Conservation (phyloP, 2,888 invertebrate species). For the Abrostola triplasia region DNA sequence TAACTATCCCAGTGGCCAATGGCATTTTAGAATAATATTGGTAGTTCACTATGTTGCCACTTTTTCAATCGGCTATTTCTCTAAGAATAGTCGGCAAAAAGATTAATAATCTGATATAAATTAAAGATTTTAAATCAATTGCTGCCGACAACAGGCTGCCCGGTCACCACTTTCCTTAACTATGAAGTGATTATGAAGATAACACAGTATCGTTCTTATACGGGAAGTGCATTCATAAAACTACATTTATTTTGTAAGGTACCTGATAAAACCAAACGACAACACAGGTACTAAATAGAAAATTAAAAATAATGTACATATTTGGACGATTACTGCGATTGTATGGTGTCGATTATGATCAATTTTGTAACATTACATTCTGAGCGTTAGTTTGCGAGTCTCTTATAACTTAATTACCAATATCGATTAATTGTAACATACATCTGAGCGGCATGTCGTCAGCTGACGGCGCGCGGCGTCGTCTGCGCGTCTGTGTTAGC, state of each 20-base stretch:
- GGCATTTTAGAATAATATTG: not conserved
- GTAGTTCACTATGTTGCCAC: constrained; percentile 7
- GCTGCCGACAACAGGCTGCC: constrained; percentile 38
- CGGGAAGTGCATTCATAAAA: constrained; percentile 13
- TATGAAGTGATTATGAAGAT: constrained; percentile 8
- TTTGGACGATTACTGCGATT: constrained; percentile 39
- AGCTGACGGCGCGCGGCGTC: constrained; percentile 13
- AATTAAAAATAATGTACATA: constrained; percentile 22
- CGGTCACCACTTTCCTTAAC: constrained; percentile 14
- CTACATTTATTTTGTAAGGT: constrained; percentile 26
- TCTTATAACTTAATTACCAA: constrained; percentile 48
- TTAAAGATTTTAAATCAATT: constrained; percentile 1
- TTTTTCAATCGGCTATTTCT: constrained; percentile 8
- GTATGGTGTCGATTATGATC: constrained; percentile 30
- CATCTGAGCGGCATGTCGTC: constrained; percentile 43
- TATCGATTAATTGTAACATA: constrained; percentile 48
- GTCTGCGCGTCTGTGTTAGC: constrained; percentile 58
- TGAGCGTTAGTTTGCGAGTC: constrained; percentile 49
- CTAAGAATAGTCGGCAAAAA: constrained; percentile 11
- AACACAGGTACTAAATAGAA: constrained; percentile 23
- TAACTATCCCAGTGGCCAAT: not conserved
- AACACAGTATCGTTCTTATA: constrained; percentile 14
- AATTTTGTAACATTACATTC: constrained; percentile 34
- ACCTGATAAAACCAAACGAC: constrained; percentile 24
- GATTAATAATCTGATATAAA: not conserved